Evolutionary conservation across 2,888 invertebrate genomes (phyloP).

Genomic region (Andrena trimmerana): DNA sequence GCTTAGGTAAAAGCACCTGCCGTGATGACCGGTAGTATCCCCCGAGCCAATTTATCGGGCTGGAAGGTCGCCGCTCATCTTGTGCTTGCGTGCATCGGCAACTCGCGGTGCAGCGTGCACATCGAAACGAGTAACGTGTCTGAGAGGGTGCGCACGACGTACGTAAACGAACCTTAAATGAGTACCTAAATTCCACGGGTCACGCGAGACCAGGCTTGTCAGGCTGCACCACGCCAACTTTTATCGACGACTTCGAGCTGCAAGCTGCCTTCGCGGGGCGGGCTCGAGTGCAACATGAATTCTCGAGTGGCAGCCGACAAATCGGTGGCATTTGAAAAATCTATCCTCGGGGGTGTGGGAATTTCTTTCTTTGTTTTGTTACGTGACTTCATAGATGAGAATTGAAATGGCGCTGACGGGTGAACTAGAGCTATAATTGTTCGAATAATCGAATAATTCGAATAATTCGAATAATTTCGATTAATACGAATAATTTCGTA

Average conservation of each 20-base stretch:
- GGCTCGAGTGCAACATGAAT: too few relatives aligned
- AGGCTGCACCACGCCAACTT: slow-evolving; percentile 36
- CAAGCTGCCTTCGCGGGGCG: not conserved
- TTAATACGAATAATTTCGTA: too few relatives aligned
- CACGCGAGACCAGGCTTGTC: slow-evolving; percentile 66
- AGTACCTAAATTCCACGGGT: slow-evolving; percentile 70
- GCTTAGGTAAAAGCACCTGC: slow-evolving; percentile 50
- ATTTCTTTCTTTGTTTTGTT: too few relatives aligned
- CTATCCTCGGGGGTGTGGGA: too few relatives aligned
- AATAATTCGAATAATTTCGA: too few relatives aligned
- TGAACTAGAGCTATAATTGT: too few relatives aligned
- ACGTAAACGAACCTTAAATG: slow-evolving; percentile 77
- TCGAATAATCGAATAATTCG: too few relatives aligned
- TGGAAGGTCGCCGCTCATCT: slow-evolving; percentile 50
- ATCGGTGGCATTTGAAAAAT: too few relatives aligned
- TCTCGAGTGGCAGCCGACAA: too few relatives aligned
- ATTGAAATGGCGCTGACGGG: too few relatives aligned
- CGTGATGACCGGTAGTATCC: slow-evolving; percentile 60
- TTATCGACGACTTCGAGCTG: slow-evolving; percentile 45
- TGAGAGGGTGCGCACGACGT: slow-evolving; percentile 36
- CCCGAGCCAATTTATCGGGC: slow-evolving; percentile 55
- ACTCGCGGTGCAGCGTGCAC: slow-evolving; percentile 30
- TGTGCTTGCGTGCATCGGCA: slow-evolving; percentile 55
- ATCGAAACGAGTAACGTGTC: slow-evolving; percentile 13
- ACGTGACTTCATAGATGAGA: too few relatives aligned